A percentile compares a stretch with the other conserved stretches of the same genome.
Conservation (phyloP, 92 coral and sea anemone species). For the Zoanthus sociatus region DNA sequence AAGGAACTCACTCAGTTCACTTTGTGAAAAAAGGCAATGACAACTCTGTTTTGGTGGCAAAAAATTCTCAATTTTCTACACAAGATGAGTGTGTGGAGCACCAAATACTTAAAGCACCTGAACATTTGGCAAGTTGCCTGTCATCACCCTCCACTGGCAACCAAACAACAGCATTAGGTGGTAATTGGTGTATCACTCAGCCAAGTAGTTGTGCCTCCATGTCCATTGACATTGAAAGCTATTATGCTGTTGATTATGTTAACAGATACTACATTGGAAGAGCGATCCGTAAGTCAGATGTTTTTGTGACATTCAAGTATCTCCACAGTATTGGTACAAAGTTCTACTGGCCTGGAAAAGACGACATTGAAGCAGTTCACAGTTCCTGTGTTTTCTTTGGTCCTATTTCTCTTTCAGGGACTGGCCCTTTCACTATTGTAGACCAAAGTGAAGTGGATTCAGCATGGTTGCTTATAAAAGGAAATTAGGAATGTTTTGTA, state of each 20-base stretch:
- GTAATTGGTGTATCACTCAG: neutral
- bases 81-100: constrained; percentile 27
- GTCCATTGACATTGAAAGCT: constrained; percentile 22
- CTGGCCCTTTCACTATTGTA: constrained; percentile 1
- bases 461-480: no score
- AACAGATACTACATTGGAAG: constrained; percentile 43
- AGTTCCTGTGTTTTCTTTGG: constrained; percentile 23
- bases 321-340: constrained; percentile 23
- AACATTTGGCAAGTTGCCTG: neutral
- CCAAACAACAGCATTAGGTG: constrained; percentile 1
- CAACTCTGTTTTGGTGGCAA: constrained; percentile 27
- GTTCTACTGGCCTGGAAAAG: constrained; percentile 23
- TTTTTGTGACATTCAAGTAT: neutral
- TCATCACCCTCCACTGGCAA: constrained; percentile 27
- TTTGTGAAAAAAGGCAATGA: constrained; percentile 10
- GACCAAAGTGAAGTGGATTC: neutral
- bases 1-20: constrained; percentile 21
- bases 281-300: constrained; percentile 40
- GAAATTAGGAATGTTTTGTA: no score
- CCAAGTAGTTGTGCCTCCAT: neutral
- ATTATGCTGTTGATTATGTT: constrained; percentile 47
- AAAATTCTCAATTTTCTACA: constrained; percentile 15
- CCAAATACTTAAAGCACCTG: constrained; percentile 9
- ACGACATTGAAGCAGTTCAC: constrained; percentile 8
- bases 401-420: neutral